Evolutionary conservation across 2,797 vertebrate genomes (phyloP), one percentile per base, ranked within the genome.

Genomic region (Gobio occitaniae): DNA sequence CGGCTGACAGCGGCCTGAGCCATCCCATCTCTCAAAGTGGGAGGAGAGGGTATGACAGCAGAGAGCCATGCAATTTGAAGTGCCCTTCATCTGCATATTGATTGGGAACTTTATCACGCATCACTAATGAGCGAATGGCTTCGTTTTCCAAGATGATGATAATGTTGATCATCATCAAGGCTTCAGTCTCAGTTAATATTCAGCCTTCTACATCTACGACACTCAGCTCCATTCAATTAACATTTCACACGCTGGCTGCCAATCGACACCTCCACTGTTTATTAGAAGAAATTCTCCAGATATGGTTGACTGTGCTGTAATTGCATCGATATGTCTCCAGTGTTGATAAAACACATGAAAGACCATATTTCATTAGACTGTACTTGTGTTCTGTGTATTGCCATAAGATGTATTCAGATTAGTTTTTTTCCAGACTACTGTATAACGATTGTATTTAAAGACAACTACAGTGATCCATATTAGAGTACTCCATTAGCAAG

Each of bases 21-120:
- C 54, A 61, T 89, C 59, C 76, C 65, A 77, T 83, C 77, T 87
- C 80, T 63, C 52, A 84, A 82, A 82, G 78, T 77, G 79, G 47
- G 76, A 72, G 79, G 70, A 70, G 79, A 80, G 80, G 90, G 41
- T 54, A 89, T 72, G 85, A 89, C 88, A 78, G 82, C 88, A 54
- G 85, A 91, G 84, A 91, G 80, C 90, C 90, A 90, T 92, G 92
- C 92, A 90, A 92, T 93, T 92, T 92, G 91, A 93, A 92, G 91
- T 86, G 87, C 89, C 91, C 85, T 91, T 91, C 91, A 94, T 95
- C 93, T 94, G 90, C 94, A 95, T 94, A 94, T 94, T 95, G 93
- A 95, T 95, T 95, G 91, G 90, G 91, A 94, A 93, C 88, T 93
- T 94, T 92, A 95, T 94, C 94, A 94, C 89, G 87, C 93, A 88